Percentiles rank a stretch among this genome's conserved stretches.
Conservation (phyloP, 30 jellyfish, hydroid and myxozoan species). For the Aurelia sp. region DNA sequence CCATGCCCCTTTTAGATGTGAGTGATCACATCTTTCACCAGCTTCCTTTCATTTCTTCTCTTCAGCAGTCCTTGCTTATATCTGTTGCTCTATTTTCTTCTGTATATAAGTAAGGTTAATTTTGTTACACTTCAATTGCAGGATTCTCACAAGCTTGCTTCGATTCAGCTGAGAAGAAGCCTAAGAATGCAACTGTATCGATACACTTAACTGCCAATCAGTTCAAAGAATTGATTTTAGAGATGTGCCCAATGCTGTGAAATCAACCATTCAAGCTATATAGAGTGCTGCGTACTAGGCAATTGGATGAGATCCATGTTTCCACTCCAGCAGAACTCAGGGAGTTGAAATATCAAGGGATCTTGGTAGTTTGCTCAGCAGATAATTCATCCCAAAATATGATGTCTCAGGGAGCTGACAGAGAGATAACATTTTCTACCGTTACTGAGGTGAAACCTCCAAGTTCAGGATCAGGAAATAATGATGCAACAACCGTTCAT, state of each 20-base stretch:
- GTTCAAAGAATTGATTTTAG: neutral
- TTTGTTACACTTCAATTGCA: neutral
- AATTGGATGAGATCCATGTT: neutral
- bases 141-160: slow-evolving; percentile 12
- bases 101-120: too few relatives aligned
- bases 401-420: neutral
- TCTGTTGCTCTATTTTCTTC: too few relatives aligned
- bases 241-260: neutral
- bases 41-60: too few relatives aligned
- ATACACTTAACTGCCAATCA: neutral
- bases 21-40: too few relatives aligned
- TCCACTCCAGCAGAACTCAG: neutral
- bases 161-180: neutral
- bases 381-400: neutral
- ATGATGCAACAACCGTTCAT: neutral
- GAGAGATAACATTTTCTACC: neutral
- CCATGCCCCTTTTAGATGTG: too few relatives aligned
- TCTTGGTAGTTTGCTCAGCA: neutral
- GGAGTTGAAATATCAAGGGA: neutral
- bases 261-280: neutral
- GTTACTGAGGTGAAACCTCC: neutral
- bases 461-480: neutral
- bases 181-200: neutral
- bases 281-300: neutral
- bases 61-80: too few relatives aligned